These are phyloP conservation scores for Opisthocomus hoazin DNA, from an alignment of 2,113 vertebrate genomes.

Conservation along the genomic window DNA sequence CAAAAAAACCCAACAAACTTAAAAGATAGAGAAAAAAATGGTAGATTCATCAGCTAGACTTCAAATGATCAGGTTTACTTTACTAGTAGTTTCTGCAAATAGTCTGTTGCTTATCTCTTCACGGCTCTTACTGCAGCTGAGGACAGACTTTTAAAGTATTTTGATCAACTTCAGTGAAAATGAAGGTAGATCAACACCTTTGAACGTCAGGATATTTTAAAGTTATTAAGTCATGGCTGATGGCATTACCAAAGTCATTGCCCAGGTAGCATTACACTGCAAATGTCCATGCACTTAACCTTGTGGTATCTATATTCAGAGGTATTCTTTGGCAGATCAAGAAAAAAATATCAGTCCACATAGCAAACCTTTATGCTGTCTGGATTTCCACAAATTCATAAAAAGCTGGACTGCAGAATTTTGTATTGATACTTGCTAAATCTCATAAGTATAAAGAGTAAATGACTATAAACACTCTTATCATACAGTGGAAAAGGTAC, in stretches of 20 bases:
- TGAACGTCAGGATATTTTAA: neutral
- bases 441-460: neutral
- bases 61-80: neutral
- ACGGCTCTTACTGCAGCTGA: neutral
- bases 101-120: neutral
- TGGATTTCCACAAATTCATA: neutral
- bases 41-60: neutral
- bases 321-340: neutral
- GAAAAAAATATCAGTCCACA: neutral
- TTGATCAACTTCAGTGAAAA: neutral
- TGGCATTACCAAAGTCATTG: neutral
- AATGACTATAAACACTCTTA: neutral
- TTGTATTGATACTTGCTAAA: neutral
- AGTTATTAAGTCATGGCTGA: neutral
- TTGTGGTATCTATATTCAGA: neutral
- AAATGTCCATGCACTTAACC: neutral
- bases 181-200: neutral
- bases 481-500: neutral
- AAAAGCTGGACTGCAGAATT: neutral
- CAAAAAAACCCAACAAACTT: accelerated
- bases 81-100: neutral
- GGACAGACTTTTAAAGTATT: neutral
- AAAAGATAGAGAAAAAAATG: neutral
- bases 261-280: neutral
- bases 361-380: neutral